phyloP scores from a whole-genome alignment of 2,888 invertebrate genomes.

The Diplolepis rosae region DNA sequence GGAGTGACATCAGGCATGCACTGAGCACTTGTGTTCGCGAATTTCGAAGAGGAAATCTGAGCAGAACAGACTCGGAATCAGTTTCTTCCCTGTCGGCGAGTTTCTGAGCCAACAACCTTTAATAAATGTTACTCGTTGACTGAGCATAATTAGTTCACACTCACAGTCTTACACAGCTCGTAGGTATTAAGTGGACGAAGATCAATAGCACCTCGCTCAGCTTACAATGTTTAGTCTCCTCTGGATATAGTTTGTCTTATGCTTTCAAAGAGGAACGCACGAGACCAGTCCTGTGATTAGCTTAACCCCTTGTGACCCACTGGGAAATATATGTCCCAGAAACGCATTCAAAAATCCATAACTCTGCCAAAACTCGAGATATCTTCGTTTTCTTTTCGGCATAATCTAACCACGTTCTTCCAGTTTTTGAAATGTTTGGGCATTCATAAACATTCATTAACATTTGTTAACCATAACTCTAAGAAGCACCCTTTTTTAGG shows the following conservation, averaged over 20 bases:
- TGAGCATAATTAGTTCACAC: neutral
- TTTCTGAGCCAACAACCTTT: slow-evolving; percentile 1
- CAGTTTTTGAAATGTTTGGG: too few relatives aligned
- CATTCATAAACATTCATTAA: too few relatives aligned
- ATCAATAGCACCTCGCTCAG: neutral
- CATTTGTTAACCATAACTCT: too few relatives aligned
- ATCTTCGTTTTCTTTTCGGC: too few relatives aligned
- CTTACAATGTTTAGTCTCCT: slow-evolving; percentile 20
- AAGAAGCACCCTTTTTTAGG: too few relatives aligned
- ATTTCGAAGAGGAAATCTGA: neutral
- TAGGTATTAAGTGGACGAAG: slow-evolving; percentile 9
- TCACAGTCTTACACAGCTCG: neutral
- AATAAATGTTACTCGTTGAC: slow-evolving; percentile 1
- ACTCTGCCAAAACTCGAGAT: too few relatives aligned
- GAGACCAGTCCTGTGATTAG: neutral
- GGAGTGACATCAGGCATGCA: slow-evolving; percentile 25
- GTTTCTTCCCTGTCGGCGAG: slow-evolving; percentile 8
- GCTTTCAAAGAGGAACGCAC: neutral
- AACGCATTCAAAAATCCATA: too few relatives aligned
- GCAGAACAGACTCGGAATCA: neutral
- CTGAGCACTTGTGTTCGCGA: slow-evolving; percentile 1
- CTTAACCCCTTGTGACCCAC: slow-evolving; percentile 16
- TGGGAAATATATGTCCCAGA: too few relatives aligned
- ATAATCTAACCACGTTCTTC: too few relatives aligned
- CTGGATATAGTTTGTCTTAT: slow-evolving; percentile 5